Percentiles rank a stretch among this genome's conserved stretches.
Evolutionary conservation across 2,113 vertebrate species (phyloP).

Genomic region (Illadopsis cleaveri): DNA sequence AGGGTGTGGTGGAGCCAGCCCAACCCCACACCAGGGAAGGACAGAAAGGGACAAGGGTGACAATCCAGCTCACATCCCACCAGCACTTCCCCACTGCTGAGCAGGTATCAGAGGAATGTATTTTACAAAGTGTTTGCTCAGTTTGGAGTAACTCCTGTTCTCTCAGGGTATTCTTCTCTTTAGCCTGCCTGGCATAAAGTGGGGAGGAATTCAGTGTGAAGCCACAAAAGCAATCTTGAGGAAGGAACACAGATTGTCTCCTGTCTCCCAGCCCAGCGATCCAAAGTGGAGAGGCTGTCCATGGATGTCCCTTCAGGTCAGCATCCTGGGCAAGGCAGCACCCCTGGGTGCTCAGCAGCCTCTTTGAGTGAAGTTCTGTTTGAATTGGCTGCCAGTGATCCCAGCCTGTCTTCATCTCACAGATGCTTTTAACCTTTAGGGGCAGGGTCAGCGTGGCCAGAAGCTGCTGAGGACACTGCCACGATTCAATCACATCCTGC

Average conservation of each 20-base stretch:
- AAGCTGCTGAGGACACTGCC: neutral
- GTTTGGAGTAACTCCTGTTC: neutral
- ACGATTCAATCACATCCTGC: neutral
- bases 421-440: neutral
- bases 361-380: neutral
- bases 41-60: neutral
- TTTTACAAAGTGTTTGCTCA: neutral
- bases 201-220: neutral
- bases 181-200: neutral
- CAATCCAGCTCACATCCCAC: neutral
- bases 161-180: neutral
- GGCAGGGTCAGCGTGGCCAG: accelerated
- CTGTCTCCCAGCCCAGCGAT: accelerated
- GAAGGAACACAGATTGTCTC: neutral
- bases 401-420: neutral
- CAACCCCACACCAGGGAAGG: accelerated
- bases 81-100: neutral
- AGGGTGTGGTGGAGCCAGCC: neutral
- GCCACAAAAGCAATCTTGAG: neutral
- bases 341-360: neutral
- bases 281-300: neutral
- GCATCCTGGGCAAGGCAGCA: neutral
- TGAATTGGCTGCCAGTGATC: neutral
- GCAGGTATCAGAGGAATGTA: neutral
- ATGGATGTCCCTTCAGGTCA: neutral